Evolutionary conservation across 2,888 invertebrate genomes (phyloP).

Genomic region (Prenolepis imparis): DNA sequence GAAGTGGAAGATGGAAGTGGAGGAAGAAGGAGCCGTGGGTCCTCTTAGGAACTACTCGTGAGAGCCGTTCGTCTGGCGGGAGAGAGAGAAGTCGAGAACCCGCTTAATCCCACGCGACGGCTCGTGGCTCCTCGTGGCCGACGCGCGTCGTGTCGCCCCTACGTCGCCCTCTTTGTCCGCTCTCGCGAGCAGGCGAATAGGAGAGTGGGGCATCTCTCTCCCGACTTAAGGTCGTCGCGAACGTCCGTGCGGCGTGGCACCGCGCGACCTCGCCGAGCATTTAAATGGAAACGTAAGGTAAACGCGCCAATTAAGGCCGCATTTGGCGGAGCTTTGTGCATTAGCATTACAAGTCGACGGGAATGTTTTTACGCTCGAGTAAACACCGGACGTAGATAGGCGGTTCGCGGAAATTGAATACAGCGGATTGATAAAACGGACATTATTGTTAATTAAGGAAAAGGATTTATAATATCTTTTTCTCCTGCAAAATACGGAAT

Average conservation of each 20-base stretch:
- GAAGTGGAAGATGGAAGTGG: constrained; percentile 58
- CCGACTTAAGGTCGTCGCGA: constrained; percentile 67
- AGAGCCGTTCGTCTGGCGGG: constrained; percentile 66
- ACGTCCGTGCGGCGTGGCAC: constrained; percentile 54
- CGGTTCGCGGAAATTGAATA: not conserved
- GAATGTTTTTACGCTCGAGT: constrained; percentile 26
- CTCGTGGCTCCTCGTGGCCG: constrained; percentile 80
- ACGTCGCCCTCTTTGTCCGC: constrained; percentile 73
- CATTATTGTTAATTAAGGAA: not conserved
- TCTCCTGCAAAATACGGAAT: not conserved
- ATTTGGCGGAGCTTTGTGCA: constrained; percentile 41
- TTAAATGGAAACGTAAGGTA: constrained; percentile 75
- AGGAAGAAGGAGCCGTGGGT: constrained; percentile 46
- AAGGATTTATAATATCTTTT: not conserved
- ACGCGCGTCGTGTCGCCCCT: constrained; percentile 76
- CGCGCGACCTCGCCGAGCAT: constrained; percentile 68
- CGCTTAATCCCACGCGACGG: constrained; percentile 78
- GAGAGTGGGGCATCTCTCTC: constrained; percentile 55
- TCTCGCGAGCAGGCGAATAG: constrained; percentile 39
- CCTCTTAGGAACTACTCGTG: constrained; percentile 69
- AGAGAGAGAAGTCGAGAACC: constrained; percentile 49
- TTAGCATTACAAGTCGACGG: not conserved
- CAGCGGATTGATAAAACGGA: not conserved
- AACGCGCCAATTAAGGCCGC: constrained; percentile 74
- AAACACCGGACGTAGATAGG: not conserved